These are phyloP conservation scores for Zaprionus ornatus DNA, from an alignment of 1,140 invertebrate species.

Conservation along the genomic window DNA sequence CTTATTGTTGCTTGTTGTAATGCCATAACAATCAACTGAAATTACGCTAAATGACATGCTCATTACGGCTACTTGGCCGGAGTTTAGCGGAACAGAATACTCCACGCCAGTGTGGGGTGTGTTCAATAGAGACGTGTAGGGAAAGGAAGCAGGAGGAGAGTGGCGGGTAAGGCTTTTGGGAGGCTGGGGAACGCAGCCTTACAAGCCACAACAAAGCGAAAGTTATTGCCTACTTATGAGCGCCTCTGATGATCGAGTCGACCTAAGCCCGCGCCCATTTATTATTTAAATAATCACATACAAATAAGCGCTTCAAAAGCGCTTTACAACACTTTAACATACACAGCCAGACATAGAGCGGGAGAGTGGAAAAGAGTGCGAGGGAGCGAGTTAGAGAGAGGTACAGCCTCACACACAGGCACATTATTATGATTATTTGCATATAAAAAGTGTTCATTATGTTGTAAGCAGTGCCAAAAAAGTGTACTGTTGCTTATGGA, in stretches of 20 bases:
- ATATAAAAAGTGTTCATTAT: slow-evolving; percentile 77
- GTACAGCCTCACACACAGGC: slow-evolving; percentile 6
- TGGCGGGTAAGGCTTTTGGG: not conserved
- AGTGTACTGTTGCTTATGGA: slow-evolving; percentile 21
- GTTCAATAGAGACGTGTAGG: no score
- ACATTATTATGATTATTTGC: slow-evolving; percentile 65
- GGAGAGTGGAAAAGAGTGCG: not conserved
- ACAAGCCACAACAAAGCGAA: slow-evolving; percentile 54
- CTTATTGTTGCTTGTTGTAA: slow-evolving; percentile 60
- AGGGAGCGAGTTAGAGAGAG: not conserved
- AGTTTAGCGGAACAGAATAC: slow-evolving; percentile 3
- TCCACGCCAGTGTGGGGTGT: not conserved
- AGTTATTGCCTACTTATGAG: slow-evolving; percentile 80
- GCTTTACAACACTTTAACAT: slow-evolving; percentile 67
- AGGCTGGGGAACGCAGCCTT: not conserved
- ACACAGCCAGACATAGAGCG: slow-evolving; percentile 16
- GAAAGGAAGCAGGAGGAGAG: not conserved
- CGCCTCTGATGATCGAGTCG: slow-evolving; percentile 42
- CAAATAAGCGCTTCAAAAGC: slow-evolving; percentile 69
- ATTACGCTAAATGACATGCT: slow-evolving; percentile 81
- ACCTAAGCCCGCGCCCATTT: slow-evolving; percentile 49
- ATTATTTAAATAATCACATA: slow-evolving; percentile 79
- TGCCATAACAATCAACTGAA: slow-evolving; percentile 79
- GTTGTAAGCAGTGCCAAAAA: slow-evolving; percentile 57
- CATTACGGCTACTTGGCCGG: slow-evolving; percentile 64